Conservation (phyloP, 92 coral and sea anemone species). For the Zoanthus sociatus region DNA sequence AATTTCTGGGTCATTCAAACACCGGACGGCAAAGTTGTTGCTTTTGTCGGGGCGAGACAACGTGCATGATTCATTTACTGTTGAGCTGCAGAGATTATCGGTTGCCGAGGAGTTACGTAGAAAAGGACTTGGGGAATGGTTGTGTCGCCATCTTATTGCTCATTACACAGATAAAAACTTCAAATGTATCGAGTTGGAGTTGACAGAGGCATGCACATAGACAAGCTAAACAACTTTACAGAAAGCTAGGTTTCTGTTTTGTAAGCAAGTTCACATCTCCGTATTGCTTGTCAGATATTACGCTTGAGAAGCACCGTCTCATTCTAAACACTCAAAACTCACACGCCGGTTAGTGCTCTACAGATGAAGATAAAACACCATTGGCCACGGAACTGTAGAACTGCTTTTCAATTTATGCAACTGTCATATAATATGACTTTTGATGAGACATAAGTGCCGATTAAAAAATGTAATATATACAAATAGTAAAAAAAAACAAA, state of each 20-base stretch:
- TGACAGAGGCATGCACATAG: conserved; percentile 81
- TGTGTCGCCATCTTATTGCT: conserved; percentile 71
- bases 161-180: conserved; percentile 65
- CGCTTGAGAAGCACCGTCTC: conserved; percentile 64
- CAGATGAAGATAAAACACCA: conserved; percentile 2
- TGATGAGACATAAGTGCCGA: too few relatives aligned
- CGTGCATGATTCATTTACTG: conserved; percentile 59
- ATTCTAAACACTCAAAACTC: conserved; percentile 33
- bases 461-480: too few relatives aligned
- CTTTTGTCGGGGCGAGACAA: conserved; percentile 76
- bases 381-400: too few relatives aligned
- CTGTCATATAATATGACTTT: too few relatives aligned
- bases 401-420: too few relatives aligned
- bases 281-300: conserved; percentile 62
- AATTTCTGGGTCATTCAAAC: conserved; percentile 80
- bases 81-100: conserved; percentile 81
- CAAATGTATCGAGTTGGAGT: conserved; percentile 68
- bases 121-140: conserved; percentile 72
- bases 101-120: conserved; percentile 72
- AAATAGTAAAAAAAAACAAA: too few relatives aligned
- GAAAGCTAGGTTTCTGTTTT: conserved; percentile 69
- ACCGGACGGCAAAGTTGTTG: conserved; percentile 57
- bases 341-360: neutral
- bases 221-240: conserved; percentile 77
- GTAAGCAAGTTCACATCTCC: conserved; percentile 57